Conservation (phyloP, 2,888 invertebrate species). For the Tortrix viridana region DNA sequence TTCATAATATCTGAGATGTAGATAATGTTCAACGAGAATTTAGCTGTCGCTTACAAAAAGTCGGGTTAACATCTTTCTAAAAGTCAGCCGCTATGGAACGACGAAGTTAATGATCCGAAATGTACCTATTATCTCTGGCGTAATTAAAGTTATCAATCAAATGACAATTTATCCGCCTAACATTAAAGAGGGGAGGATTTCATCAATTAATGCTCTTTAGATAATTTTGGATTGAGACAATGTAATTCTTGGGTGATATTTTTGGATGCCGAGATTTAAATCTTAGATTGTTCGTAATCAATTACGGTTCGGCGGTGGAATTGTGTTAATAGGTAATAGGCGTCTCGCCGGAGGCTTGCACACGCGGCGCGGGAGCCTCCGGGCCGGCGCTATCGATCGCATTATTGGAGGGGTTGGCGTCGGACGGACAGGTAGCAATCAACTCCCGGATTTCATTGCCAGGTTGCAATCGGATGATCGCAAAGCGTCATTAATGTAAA, state of each 20-base stretch:
- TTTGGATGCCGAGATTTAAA: not conserved
- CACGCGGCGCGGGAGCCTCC: not conserved
- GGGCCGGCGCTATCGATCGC: too few relatives aligned
- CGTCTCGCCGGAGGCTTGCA: not conserved
- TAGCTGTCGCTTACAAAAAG: slow-evolving; percentile 47
- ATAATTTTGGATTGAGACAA: not conserved
- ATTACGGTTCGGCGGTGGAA: too few relatives aligned
- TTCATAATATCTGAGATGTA: slow-evolving; percentile 40
- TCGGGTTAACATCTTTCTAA: slow-evolving; percentile 50
- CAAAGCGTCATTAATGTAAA: slow-evolving; percentile 9
- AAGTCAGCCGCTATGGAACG: slow-evolving; percentile 56
- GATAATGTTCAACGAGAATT: slow-evolving; percentile 44
- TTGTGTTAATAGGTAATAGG: not conserved
- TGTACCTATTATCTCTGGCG: slow-evolving; percentile 60
- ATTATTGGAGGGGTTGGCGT: slow-evolving; percentile 2
- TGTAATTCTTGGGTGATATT: not conserved
- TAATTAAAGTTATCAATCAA: slow-evolving; percentile 52
- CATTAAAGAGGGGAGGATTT: slow-evolving; percentile 3
- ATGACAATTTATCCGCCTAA: slow-evolving; percentile 41
- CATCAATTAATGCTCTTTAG: slow-evolving; percentile 1
- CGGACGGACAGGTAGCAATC: slow-evolving; percentile 2
- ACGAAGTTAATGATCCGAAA: slow-evolving; percentile 64
- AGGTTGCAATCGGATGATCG: slow-evolving; percentile 4
- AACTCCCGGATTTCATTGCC: slow-evolving; percentile 3
- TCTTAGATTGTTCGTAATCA: not conserved